Evolutionary conservation across 2,888 invertebrate genomes (phyloP).

Genomic region (Bombyx huttoni): DNA sequence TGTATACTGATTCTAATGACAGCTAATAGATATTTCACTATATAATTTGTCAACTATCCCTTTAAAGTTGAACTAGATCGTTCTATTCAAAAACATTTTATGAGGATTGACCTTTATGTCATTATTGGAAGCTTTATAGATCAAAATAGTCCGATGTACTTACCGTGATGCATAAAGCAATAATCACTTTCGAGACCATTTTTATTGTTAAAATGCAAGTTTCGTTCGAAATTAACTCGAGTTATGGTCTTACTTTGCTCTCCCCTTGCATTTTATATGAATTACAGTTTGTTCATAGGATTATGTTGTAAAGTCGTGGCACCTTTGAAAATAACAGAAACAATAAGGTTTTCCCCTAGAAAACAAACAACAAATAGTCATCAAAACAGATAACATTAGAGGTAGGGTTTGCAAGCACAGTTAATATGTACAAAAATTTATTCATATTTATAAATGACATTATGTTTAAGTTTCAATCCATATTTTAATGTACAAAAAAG

Average conservation of each 20-base stretch:
- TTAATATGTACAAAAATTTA: too few species aligned
- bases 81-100: too few species aligned
- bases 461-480: too few species aligned
- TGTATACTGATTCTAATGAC: too few species aligned
- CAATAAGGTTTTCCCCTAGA: conserved; percentile 49
- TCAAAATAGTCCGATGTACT: conserved; percentile 19
- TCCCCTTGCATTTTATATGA: conserved; percentile 35
- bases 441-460: too few species aligned
- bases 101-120: not conserved
- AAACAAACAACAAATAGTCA: conserved; percentile 18
- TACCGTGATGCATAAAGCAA: conserved; percentile 44
- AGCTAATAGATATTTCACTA: too few species aligned
- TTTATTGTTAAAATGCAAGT: conserved; percentile 9
- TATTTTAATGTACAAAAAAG: too few species aligned
- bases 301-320: conserved; percentile 24
- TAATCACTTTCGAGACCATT: conserved; percentile 46
- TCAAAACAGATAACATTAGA: conserved; percentile 33
- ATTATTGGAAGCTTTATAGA: not conserved
- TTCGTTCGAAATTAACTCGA: conserved; percentile 1
- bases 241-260: conserved; percentile 1
- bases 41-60: too few species aligned
- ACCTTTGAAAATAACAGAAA: conserved; percentile 20
- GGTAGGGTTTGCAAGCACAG: conserved; percentile 18
- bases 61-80: too few species aligned
- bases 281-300: conserved; percentile 31